Evolutionary conservation across 1,140 invertebrate species (phyloP), one percentile per base, ranked within the genome.

Genomic region (Protaetia brevitarsis): DNA sequence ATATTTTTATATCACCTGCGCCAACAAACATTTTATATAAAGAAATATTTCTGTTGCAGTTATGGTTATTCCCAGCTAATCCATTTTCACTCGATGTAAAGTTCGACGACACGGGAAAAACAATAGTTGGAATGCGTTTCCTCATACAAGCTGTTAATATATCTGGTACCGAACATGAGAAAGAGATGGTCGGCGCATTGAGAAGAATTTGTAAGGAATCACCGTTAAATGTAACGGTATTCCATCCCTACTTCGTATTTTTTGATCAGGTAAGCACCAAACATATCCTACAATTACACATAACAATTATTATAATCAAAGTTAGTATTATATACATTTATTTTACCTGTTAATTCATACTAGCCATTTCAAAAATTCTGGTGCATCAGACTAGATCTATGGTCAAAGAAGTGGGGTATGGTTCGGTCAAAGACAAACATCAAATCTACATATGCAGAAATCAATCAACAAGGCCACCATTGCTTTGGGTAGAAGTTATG

Each of bases 171-270:
- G 95, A 94, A 75, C 88, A 92, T 66, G 94, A 96, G 74, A 94
- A 94, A 73, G 91, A 94, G 68, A 96, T 98, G 89, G 91, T 95
- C 0, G 85, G 87, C 66, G 87, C 88, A 56, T 79, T 97, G 1
- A 81, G 95, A 64, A 76, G 86, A 64, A 89, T 97, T 2, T 93
- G 93, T 45, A 77, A 86, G 0, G 85, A 90, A 6, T 92, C 93
- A 7, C 83, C 88, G 0, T 79, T 95, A 4, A 93, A 95, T 69
- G 92, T 91, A 13, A 94, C 90, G 5, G 93, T 96, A 1, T 97
- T 95, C 73, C 94, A 97, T 82, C 95, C 95, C 0, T 95, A 95
- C 72, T 96, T 97, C 73, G 91, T 96, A 3, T 97, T 95, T 79
- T 97, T 96, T 75, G 95, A 97, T 81, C 93, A 93, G 80, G 88